A percentile compares a stretch with the other conserved stretches of the same genome.
Evolutionary conservation across 2,888 invertebrate species (phyloP).

Genomic region (Terebella lapidaria): DNA sequence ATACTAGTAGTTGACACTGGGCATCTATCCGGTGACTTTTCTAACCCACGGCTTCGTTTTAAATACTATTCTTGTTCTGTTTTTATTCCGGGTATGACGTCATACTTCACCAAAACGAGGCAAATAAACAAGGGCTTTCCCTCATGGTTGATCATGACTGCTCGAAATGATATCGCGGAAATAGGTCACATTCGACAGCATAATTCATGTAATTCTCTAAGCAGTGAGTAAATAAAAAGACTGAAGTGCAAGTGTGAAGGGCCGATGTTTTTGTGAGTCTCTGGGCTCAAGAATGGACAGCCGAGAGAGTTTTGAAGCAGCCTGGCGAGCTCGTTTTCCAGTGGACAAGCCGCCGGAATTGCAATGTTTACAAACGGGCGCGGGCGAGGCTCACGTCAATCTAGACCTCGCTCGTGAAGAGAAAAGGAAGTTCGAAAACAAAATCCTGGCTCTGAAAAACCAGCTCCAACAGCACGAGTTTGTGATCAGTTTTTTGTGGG

Average conservation of each 20-base stretch:
- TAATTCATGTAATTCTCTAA: too few species aligned
- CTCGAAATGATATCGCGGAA: too few species aligned
- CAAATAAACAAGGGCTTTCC: background rate
- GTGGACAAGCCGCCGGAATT: background rate
- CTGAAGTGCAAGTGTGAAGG: too few species aligned
- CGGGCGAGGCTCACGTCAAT: background rate
- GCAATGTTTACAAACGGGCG: background rate
- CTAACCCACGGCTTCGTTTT: too few species aligned
- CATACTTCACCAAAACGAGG: background rate
- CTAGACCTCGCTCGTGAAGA: background rate
- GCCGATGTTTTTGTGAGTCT: too few species aligned
- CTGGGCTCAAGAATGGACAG: too few species aligned
- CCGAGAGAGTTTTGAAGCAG: too few species aligned
- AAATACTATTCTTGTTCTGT: too few species aligned
- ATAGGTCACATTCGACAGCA: too few species aligned
- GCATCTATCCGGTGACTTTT: too few species aligned
- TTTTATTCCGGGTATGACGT: too few species aligned
- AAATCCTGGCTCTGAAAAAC: background rate
- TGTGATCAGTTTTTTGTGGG: background rate
- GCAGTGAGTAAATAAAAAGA: background rate
- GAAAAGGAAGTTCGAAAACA: background rate
- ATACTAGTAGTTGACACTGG: too few species aligned
- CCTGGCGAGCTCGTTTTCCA: background rate
- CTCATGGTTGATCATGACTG: background rate
- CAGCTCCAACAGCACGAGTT: background rate